phyloP scores from a whole-genome alignment of 2,888 invertebrate genomes.

The Ormyrus rosae region DNA sequence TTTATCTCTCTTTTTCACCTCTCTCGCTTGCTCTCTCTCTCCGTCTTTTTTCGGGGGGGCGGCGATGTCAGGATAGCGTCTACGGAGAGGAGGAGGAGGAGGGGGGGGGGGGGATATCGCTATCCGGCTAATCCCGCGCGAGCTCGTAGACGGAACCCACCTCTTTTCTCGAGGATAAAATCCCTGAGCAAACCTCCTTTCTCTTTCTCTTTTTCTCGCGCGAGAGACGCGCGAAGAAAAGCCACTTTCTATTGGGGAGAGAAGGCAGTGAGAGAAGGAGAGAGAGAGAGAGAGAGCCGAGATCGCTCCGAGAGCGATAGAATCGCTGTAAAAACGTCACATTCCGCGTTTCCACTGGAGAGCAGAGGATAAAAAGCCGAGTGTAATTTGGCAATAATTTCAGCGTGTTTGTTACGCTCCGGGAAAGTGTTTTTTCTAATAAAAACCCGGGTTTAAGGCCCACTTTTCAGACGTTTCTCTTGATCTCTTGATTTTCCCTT shows the following conservation, averaged over 20 bases:
- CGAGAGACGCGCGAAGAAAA: conserved; percentile 47
- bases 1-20: conserved; percentile 50
- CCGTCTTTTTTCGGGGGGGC: conserved; percentile 10
- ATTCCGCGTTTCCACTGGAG: neutral
- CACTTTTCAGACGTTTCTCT: neutral
- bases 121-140: conserved; percentile 66
- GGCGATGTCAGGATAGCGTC: conserved; percentile 18
- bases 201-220: conserved; percentile 28
- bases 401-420: neutral
- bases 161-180: conserved; percentile 56
- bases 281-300: conserved; percentile 34
- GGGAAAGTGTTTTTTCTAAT: no score
- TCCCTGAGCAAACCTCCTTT: conserved; percentile 55
- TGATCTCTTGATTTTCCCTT: neutral
- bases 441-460: neutral
- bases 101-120: conserved; percentile 65
- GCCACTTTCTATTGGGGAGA: conserved; percentile 43
- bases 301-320: conserved; percentile 41
- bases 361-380: neutral
- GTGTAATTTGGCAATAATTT: conserved; percentile 43
- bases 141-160: conserved; percentile 62
- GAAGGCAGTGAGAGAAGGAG: conserved; percentile 16
- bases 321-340: conserved; percentile 40
- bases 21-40: conserved; percentile 31
- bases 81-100: conserved; percentile 47